Conservation (phyloP, 2,888 invertebrate genomes). For the Meliscaeva auricollis region DNA sequence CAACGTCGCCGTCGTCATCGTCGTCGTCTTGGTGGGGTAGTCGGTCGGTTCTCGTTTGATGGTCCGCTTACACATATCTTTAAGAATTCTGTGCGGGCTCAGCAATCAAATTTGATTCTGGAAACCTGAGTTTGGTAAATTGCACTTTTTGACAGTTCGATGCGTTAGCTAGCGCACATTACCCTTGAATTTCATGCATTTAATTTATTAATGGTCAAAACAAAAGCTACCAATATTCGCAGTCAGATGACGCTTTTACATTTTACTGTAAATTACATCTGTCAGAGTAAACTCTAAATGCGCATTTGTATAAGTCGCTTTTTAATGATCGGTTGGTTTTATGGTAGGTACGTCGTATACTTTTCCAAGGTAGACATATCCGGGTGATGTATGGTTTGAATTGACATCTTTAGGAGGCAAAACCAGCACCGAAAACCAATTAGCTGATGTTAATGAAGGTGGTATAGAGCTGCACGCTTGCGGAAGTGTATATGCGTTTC, state of each 20-base stretch:
- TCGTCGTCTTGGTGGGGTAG: too few species aligned
- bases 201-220: constrained; percentile 70
- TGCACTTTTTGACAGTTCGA: constrained; percentile 59
- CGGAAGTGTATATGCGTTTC: constrained; percentile 5
- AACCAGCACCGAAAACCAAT: constrained; percentile 10
- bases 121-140: constrained; percentile 62
- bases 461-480: constrained; percentile 23
- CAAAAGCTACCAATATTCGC: constrained; percentile 61
- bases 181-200: constrained; percentile 45
- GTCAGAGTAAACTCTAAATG: constrained; percentile 56
- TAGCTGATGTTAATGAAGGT: constrained; percentile 34
- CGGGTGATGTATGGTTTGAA: constrained; percentile 59
- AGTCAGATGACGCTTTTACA: constrained; percentile 44
- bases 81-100: constrained; percentile 49
- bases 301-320: constrained; percentile 42
- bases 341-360: too few species aligned
- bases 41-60: constrained; percentile 66
- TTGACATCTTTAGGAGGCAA: constrained; percentile 39
- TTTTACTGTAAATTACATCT: constrained; percentile 58
- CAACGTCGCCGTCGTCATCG: not conserved
- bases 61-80: constrained; percentile 41
- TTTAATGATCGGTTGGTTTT: not conserved
- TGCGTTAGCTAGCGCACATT: too few species aligned
- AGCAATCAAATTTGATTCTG: constrained; percentile 62
- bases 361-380: constrained; percentile 1